These are phyloP conservation scores for Poecile atricapillus DNA, from an alignment of 2,113 vertebrate species.

Conservation along the genomic window DNA sequence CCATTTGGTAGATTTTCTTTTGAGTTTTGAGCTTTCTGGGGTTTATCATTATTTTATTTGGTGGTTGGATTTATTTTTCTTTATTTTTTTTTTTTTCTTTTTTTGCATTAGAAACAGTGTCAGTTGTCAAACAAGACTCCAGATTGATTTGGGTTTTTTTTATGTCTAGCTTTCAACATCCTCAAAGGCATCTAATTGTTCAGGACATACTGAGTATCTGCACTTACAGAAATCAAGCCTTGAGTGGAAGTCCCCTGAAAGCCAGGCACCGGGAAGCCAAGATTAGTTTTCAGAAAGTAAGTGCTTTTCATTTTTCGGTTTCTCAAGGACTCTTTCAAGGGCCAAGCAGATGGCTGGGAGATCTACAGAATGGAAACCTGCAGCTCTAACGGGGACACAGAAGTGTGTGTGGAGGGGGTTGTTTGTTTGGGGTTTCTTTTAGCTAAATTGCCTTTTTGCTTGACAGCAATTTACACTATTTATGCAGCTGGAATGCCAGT, in stretches of 20 bases:
- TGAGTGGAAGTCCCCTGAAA: constrained; percentile 43
- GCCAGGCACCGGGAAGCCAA: constrained; percentile 21
- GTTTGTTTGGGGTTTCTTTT: constrained; percentile 17
- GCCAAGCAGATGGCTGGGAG: constrained; percentile 39
- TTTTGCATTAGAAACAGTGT: not conserved
- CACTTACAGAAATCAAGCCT: constrained; percentile 50
- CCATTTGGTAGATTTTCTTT: not conserved
- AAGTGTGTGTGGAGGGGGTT: not conserved
- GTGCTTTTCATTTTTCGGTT: constrained; percentile 52
- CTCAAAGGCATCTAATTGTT: constrained; percentile 47
- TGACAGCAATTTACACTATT: constrained; percentile 27
- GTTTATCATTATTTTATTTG: not conserved
- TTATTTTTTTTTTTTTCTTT: not conserved
- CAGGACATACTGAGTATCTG: constrained; percentile 36
- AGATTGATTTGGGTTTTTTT: not conserved
- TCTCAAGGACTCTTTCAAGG: constrained; percentile 54
- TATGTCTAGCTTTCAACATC: constrained; percentile 18
- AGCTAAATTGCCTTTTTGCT: constrained; percentile 22
- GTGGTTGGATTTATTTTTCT: not conserved
- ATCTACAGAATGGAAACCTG: constrained; percentile 13
- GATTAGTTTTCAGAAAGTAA: constrained; percentile 58
- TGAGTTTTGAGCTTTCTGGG: not conserved
- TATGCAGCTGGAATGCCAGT: constrained; percentile 20
- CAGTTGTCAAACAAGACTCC: constrained; percentile 33
- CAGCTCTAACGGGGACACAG: not conserved